These are phyloP conservation scores for Petaurus breviceps DNA, from an alignment of 2,113 vertebrate species.

Conservation along the genomic window DNA sequence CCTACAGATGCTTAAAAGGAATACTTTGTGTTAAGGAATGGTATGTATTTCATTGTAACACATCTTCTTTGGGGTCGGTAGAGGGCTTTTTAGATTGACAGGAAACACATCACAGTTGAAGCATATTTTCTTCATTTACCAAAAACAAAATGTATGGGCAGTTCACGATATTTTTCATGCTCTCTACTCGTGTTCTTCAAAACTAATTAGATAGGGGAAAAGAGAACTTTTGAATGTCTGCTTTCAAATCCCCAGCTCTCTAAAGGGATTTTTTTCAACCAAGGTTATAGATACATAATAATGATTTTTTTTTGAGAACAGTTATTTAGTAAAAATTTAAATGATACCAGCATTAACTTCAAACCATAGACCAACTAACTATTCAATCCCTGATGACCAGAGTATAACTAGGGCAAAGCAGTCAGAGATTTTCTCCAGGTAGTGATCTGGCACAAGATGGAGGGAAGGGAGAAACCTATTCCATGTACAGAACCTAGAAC, in stretches of 20 bases:
- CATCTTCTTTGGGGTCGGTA: neutral
- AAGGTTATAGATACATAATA: neutral
- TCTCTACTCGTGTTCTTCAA: neutral
- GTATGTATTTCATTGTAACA: constrained; percentile 9
- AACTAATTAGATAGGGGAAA: neutral
- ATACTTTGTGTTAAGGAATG: neutral
- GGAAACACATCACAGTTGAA: neutral
- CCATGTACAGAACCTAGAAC: neutral
- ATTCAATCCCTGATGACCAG: constrained; percentile 8
- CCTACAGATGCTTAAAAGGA: constrained; percentile 28
- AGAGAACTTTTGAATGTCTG: constrained; percentile 21
- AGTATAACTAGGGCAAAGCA: constrained; percentile 6
- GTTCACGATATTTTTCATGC: neutral
- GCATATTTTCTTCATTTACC: neutral
- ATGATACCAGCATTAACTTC: neutral
- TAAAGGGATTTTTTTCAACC: neutral
- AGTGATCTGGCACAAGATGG: neutral
- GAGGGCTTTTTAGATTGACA: neutral
- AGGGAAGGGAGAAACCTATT: neutral
- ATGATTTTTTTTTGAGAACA: neutral
- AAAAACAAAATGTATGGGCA: neutral
- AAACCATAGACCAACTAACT: neutral
- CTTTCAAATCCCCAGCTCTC: neutral
- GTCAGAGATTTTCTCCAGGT: neutral
- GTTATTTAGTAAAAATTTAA: neutral